Percentiles rank a stretch among this genome's conserved stretches.
Conservation (phyloP, 2,888 invertebrate species). For the Apamea sordens region DNA sequence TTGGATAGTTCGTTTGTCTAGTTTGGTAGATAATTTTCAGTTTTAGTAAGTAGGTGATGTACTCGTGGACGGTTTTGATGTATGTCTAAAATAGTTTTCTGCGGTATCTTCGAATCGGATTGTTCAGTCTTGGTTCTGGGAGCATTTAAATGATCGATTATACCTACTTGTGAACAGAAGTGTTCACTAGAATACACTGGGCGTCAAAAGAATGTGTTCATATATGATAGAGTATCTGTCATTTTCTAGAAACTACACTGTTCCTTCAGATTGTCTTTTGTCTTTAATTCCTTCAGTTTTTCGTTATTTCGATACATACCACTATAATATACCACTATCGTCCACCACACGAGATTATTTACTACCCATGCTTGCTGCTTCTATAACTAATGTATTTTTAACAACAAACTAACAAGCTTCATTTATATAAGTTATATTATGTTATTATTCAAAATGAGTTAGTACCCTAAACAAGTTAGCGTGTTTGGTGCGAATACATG, state of each 20-base stretch:
- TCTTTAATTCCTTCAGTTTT: not conserved
- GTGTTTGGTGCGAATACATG: conserved; percentile 73
- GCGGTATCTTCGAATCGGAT: not conserved
- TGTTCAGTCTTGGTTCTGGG: rapidly evolving
- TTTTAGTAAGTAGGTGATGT: not conserved
- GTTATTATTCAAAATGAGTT: conserved; percentile 63
- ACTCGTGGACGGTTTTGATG: not conserved
- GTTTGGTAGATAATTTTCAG: not conserved
- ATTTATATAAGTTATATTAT: conserved; percentile 46
- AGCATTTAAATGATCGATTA: not conserved
- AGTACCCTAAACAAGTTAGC: conserved; percentile 68
- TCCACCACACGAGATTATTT: conserved; percentile 18
- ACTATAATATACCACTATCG: not conserved
- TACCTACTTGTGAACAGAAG: not conserved
- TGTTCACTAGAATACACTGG: not conserved
- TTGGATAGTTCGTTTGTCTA: conserved; percentile 18
- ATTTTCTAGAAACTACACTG: not conserved
- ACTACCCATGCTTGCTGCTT: conserved; percentile 1
- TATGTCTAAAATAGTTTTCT: not conserved
- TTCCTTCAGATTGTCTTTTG: not conserved
- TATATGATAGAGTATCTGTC: not conserved
- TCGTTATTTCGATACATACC: not conserved
- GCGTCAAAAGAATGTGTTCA: not conserved
- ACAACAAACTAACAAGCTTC: conserved; percentile 31
- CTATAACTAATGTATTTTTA: conserved; percentile 24